Base-by-base conservation (phyloP, 2,797 vertebrate genomes). In the Lepus townsendii region DNA sequence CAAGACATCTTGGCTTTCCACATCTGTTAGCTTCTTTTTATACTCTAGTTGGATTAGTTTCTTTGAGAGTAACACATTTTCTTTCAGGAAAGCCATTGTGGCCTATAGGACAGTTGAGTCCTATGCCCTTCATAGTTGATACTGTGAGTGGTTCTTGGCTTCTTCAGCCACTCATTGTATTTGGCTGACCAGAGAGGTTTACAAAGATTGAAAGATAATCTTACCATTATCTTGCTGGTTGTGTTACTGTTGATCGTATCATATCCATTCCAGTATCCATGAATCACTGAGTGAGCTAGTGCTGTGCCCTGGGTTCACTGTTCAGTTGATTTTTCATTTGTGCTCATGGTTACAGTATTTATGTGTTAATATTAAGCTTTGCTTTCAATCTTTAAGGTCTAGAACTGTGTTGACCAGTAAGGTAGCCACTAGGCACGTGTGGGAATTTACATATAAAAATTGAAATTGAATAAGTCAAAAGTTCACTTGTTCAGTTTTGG, bases 131-230 rank as follows among this genome's bases (percentile, higher is more conserved):
- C 50, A 11, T 75, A 78, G 65, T 77, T 92, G 71, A 77, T 94
- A 68, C 24, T 80, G 3, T 95, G 52, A 84, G 1, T 13, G 83
- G 78, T 35, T 14, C 42, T 93, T 38, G 66, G 71, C 42, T 60
- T 94, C 14, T 73, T 22, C 3, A 88, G 19, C 88, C 35, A 71
- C 50, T 90, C 50, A 63, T 57, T 96, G 93, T 76, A 79, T 92
- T 93, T 95, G 83, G 38, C 92, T 93, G 72, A 83, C 63, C 83
- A 89, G 79, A 95, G 76, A 88, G 32, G 52, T 90, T 95, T 88
- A 91, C 79, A 94, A 63, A 95, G 95, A 95, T 68, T 77, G 60
- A 90, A 68, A 84, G 83, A 84, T 87, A 95, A 92, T 65, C 88
- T 42, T 87, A 0, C 5, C 0, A 30, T 91, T 95, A 87, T 95